Evolutionary conservation across 2,797 vertebrate genomes (phyloP).

Genomic region (Hippocampus kuda): DNA sequence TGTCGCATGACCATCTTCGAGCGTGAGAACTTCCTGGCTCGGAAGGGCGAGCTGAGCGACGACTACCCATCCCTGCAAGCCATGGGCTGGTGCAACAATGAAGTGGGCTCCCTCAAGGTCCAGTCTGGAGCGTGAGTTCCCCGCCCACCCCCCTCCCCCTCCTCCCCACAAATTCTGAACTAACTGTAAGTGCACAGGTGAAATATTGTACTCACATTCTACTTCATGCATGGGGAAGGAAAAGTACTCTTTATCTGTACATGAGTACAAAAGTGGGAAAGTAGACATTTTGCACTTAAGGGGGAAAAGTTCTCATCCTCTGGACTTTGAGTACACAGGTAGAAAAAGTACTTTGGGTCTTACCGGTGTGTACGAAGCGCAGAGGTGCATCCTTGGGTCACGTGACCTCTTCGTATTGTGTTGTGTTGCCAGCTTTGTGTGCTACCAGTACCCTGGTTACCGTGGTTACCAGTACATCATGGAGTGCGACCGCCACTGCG

Average conservation of each 20-base stretch:
- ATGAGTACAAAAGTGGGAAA: too few relatives aligned
- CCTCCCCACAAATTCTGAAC: background rate
- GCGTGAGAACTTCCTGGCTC: conserved; percentile 88
- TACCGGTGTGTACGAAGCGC: too few relatives aligned
- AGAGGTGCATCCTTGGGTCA: too few relatives aligned
- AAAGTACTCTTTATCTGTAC: too few relatives aligned
- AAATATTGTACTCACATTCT: too few relatives aligned
- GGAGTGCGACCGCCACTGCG: conserved; percentile 83
- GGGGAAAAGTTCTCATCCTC: too few relatives aligned
- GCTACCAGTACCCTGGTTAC: conserved; percentile 89
- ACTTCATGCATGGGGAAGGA: too few relatives aligned
- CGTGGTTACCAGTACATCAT: conserved; percentile 89
- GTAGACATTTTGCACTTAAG: too few relatives aligned
- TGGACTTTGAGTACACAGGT: too few relatives aligned
- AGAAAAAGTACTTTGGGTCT: too few relatives aligned
- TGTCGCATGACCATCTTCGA: conserved; percentile 72
- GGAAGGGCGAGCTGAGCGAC: conserved; percentile 81
- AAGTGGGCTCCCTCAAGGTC: conserved; percentile 83
- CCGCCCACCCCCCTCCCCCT: background rate
- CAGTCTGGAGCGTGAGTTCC: conserved; percentile 83
- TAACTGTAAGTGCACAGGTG: too few relatives aligned
- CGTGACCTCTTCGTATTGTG: too few relatives aligned
- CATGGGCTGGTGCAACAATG: conserved; percentile 89
- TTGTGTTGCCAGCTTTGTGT: conserved; percentile 75
- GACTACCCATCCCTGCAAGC: conserved; percentile 81